Evolutionary conservation across 2,113 vertebrate genomes (phyloP), one percentile per base, ranked within the genome.

Genomic region (Triplophysa tibetana): DNA sequence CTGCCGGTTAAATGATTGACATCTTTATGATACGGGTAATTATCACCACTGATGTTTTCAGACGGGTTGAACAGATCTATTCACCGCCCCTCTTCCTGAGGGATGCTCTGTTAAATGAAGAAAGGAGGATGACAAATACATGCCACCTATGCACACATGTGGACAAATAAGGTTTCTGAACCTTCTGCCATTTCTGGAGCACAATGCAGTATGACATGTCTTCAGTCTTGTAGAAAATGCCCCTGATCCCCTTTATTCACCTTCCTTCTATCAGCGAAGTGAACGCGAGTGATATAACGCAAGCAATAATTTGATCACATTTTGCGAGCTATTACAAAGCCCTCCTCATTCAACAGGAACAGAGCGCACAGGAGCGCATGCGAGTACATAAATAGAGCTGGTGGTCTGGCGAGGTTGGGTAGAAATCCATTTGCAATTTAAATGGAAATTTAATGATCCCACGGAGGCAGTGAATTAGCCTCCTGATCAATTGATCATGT

Each of bases 401-500:
- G 45, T 81, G 83, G 84, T 70, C 41, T 69, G 70, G 65, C 58
- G 79, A 84, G 83, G 88, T 83, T 68, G 85, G 3, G 48, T 78
- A 87, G 89, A 90, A 92, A 92, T 89, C 90, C 87, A 92, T 92
- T 92, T 89, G 90, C 90, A 91, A 93, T 93, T 91, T 92, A 93
- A 91, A 92, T 90, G 89, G 88, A 88, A 92, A 91, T 91, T 89
- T 91, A 93, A 93, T 91, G 91, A 90, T 88, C 91, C 92, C 91
- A 84, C 87, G 90, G 93, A 93, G 93, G 91, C 91, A 90, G 91
- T 90, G 90, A 93, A 93, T 94, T 92, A 90, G 86, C 87, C 84
- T 88, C 85, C 89, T 92, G 89, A 94, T 94, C 91, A 94, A 91
- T 84, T 90, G 86, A 92, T 93, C 91, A 93, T 93, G 89, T 90